These are phyloP conservation scores for Karalla daura DNA, from an alignment of 2,797 vertebrate genomes.

Conservation along the genomic window DNA sequence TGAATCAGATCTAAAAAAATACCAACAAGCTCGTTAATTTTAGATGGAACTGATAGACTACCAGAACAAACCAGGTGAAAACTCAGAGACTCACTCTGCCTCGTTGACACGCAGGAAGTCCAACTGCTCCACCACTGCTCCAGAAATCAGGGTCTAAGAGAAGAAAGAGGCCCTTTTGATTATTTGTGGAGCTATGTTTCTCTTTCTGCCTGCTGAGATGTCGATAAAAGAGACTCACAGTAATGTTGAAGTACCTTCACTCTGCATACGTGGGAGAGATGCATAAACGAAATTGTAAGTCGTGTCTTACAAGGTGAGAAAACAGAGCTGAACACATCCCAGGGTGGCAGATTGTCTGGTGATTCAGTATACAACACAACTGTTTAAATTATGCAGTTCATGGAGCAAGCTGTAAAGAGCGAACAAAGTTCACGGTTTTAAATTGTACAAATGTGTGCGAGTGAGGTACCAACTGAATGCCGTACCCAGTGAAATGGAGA, in stretches of 20 bases:
- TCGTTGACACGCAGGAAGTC: slow-evolving; percentile 96
- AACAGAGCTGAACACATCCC: slow-evolving; percentile 5
- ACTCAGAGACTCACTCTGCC: slow-evolving; percentile 86
- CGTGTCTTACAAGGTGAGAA: background rate
- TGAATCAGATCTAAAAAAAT: too few relatives aligned
- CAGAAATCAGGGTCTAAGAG: slow-evolving; percentile 94
- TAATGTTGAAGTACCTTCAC: too few relatives aligned
- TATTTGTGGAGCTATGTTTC: background rate
- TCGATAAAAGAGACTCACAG: background rate
- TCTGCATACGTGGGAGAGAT: background rate
- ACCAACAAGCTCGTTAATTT: too few relatives aligned
- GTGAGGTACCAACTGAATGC: slow-evolving; percentile 5
- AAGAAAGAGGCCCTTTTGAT: background rate
- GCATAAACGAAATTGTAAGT: background rate
- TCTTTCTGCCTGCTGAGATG: background rate
- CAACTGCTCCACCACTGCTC: slow-evolving; percentile 95
- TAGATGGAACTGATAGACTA: too few relatives aligned
- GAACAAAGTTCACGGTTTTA: slow-evolving; percentile 13
- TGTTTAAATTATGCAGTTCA: slow-evolving; percentile 24
- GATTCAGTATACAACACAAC: slow-evolving; percentile 21
- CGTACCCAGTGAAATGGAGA: background rate
- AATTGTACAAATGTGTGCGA: slow-evolving; percentile 29
- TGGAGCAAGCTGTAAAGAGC: background rate
- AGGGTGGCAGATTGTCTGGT: background rate
- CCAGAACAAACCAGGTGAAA: slow-evolving; percentile 4